These are phyloP conservation scores for Steatornis caripensis DNA, from an alignment of 2,113 vertebrate genomes.

Conservation along the genomic window DNA sequence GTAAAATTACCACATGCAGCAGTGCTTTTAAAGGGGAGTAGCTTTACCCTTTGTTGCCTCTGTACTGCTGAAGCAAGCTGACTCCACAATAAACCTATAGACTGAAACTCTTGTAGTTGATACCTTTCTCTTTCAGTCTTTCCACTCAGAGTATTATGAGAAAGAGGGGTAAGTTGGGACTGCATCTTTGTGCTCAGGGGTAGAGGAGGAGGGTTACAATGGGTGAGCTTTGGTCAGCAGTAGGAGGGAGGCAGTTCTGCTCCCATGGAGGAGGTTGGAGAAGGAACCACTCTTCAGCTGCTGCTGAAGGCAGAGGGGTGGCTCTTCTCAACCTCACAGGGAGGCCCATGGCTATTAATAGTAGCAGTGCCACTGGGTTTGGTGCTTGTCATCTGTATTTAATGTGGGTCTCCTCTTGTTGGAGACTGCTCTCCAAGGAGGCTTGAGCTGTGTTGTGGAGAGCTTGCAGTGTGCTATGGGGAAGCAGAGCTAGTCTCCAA, in stretches of 20 bases:
- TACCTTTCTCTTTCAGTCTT: neutral
- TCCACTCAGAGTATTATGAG: neutral
- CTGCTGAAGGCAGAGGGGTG: neutral
- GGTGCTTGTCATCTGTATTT: neutral
- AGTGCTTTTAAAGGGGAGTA: neutral
- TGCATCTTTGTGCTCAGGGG: too few species aligned
- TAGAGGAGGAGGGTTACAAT: neutral
- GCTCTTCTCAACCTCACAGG: too few species aligned
- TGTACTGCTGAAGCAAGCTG: neutral
- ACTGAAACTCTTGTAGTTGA: neutral
- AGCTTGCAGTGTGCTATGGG: neutral
- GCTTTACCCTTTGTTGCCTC: neutral
- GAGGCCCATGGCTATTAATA: neutral
- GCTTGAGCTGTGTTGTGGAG: neutral
- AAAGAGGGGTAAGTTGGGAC: neutral
- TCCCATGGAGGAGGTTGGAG: neutral
- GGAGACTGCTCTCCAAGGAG: neutral
- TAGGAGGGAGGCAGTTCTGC: neutral
- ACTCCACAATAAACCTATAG: neutral
- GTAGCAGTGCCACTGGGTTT: fast-evolving
- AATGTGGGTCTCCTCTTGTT: too few species aligned
- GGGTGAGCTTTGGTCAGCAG: too few species aligned
- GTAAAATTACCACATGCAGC: neutral
- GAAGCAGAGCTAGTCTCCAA: neutral
- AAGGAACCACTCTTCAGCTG: neutral